Evolutionary conservation across 2,888 invertebrate species (phyloP).

Genomic region (Himalopsyche anomala): DNA sequence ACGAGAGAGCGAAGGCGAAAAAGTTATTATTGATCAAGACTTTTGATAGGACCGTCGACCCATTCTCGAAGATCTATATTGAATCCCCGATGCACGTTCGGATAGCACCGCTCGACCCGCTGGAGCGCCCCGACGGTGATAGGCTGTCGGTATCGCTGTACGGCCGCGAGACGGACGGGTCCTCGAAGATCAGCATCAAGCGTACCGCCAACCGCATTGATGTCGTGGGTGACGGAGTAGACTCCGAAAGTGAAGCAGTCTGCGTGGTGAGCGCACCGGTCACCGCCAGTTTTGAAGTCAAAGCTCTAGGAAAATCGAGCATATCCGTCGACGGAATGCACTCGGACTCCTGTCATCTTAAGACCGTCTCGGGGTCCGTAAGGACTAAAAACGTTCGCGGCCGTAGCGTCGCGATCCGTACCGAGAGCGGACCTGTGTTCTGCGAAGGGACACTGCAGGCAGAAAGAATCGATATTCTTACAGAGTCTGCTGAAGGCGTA

Average conservation of each 20-base stretch:
- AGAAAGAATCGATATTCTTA: slow-evolving; percentile 72
- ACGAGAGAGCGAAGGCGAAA: slow-evolving; percentile 69
- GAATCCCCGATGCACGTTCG: slow-evolving; percentile 77
- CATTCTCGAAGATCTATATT: slow-evolving; percentile 74
- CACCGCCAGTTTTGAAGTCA: slow-evolving; percentile 68
- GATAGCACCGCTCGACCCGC: slow-evolving; percentile 74
- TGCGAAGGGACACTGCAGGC: slow-evolving; percentile 73
- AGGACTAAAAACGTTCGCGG: slow-evolving; percentile 69
- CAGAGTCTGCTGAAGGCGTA: slow-evolving; percentile 72
- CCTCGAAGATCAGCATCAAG: slow-evolving; percentile 73
- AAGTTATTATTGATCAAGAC: slow-evolving; percentile 74
- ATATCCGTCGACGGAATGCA: slow-evolving; percentile 73
- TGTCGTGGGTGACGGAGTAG: slow-evolving; percentile 71
- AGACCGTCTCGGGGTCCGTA: slow-evolving; percentile 73
- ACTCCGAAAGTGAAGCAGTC: slow-evolving; percentile 71
- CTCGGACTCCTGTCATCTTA: slow-evolving; percentile 74
- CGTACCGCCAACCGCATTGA: slow-evolving; percentile 75
- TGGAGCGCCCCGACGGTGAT: slow-evolving; percentile 73
- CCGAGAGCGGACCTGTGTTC: slow-evolving; percentile 71
- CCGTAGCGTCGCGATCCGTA: slow-evolving; percentile 70
- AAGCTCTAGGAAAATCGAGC: slow-evolving; percentile 67
- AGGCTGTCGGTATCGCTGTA: slow-evolving; percentile 74
- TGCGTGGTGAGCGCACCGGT: slow-evolving; percentile 76
- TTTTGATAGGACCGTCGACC: slow-evolving; percentile 75
- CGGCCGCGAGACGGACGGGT: slow-evolving; percentile 65